A percentile compares a stretch with the other conserved stretches of the same genome.
phyloP scores from a whole-genome alignment of 2,797 vertebrate species.

The Enteromius afrohamiltoni region DNA sequence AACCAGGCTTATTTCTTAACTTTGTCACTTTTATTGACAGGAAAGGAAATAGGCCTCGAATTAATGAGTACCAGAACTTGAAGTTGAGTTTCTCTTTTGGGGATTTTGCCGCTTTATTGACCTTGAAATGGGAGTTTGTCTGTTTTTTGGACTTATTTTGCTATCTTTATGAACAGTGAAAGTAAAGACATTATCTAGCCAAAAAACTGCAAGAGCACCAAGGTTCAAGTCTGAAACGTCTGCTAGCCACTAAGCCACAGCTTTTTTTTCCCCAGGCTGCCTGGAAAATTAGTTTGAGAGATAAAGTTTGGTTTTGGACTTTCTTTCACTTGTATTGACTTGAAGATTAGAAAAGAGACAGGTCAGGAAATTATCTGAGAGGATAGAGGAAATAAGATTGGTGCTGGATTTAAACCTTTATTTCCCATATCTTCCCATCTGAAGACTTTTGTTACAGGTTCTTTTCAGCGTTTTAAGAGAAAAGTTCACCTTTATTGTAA shows the following conservation, averaged over 20 bases:
- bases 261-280: background rate
- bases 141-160: background rate
- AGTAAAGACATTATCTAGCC: background rate
- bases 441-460: background rate
- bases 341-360: background rate
- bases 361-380: background rate
- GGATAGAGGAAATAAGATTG: slow-evolving; percentile 12
- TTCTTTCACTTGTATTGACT: background rate
- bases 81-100: background rate
- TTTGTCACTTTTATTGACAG: background rate
- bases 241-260: background rate
- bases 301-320: background rate
- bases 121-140: background rate
- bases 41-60: background rate
- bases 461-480: background rate
- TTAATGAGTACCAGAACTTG: background rate
- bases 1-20: background rate
- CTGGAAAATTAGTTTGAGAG: background rate
- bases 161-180: background rate
- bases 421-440: slow-evolving; percentile 13
- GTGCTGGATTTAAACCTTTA: background rate
- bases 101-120: background rate
- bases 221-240: background rate
- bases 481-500: background rate
- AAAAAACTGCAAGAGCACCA: background rate